Evolutionary conservation across 2,113 vertebrate genomes (phyloP).

Genomic region (Platanista minor): DNA sequence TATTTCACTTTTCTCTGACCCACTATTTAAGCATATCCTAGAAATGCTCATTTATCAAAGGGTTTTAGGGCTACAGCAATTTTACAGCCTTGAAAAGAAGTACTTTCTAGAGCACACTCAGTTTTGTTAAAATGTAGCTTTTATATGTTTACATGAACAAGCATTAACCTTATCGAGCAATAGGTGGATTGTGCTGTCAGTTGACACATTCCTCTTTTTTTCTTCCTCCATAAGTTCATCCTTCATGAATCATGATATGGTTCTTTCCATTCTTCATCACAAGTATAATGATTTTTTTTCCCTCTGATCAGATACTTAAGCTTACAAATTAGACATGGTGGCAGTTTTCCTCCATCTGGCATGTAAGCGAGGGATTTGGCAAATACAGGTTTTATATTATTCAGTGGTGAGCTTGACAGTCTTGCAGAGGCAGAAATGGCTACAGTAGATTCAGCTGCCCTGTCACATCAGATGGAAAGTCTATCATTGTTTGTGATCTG

Average conservation of each 20-base stretch:
- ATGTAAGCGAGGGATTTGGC: slow-evolving; percentile 50
- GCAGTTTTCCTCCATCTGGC: slow-evolving; percentile 53
- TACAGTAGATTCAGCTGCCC: slow-evolving; percentile 57
- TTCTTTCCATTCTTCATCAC: slow-evolving; percentile 31
- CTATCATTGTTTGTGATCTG: slow-evolving; percentile 60
- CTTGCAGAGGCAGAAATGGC: slow-evolving; percentile 47
- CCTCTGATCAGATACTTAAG: slow-evolving; percentile 25
- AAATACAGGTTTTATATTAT: slow-evolving; percentile 39
- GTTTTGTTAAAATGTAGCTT: neutral
- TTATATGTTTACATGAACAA: neutral
- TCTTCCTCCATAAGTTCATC: neutral
- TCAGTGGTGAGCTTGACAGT: slow-evolving; percentile 53
- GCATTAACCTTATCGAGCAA: neutral
- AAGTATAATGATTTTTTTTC: neutral
- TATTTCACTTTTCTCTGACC: slow-evolving; percentile 8
- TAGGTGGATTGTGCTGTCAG: neutral
- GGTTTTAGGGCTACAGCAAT: neutral
- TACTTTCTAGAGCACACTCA: neutral
- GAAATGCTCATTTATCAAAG: slow-evolving; percentile 9
- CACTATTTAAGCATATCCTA: neutral
- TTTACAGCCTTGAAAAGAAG: neutral
- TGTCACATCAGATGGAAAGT: slow-evolving; percentile 60
- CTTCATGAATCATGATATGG: neutral
- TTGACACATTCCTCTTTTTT: neutral
- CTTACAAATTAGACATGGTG: slow-evolving; percentile 49